Evolutionary conservation across 2,797 vertebrate species (phyloP).

Genomic region (Chaetodon trifasciatus): DNA sequence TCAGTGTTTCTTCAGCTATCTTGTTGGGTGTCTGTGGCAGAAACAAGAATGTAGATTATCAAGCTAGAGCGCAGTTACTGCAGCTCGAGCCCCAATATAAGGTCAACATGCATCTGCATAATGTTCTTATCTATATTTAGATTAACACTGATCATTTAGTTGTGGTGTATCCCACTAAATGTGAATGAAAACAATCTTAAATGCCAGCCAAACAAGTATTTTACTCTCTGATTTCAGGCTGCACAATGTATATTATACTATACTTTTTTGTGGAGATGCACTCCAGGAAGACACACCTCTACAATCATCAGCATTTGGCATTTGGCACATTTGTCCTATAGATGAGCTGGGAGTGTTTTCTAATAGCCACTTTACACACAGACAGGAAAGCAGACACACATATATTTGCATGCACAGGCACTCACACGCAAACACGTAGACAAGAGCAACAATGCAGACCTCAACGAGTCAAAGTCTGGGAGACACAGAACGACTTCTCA

Average conservation of each 20-base stretch:
- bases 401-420: not conserved
- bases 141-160: too few species aligned
- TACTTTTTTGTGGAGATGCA: not conserved
- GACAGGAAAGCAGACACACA: constrained; percentile 25
- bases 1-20: too few species aligned
- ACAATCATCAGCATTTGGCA: not conserved
- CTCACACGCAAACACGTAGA: constrained; percentile 4
- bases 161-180: too few species aligned
- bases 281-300: not conserved
- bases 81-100: too few species aligned
- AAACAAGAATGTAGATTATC: too few species aligned
- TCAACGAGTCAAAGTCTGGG: constrained; percentile 8
- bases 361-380: constrained; percentile 4
- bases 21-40: too few species aligned
- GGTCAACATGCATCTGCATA: too few species aligned
- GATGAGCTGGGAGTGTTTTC: constrained; percentile 2
- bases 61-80: too few species aligned
- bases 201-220: not conserved
- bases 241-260: not conserved
- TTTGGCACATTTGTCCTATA: not conserved
- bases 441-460: constrained; percentile 40
- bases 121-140: too few species aligned
- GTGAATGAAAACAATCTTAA: not conserved
- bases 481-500: constrained; percentile 31
- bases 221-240: not conserved